Conservation (phyloP, 2,113 vertebrate genomes). For the Tichodroma muraria region DNA sequence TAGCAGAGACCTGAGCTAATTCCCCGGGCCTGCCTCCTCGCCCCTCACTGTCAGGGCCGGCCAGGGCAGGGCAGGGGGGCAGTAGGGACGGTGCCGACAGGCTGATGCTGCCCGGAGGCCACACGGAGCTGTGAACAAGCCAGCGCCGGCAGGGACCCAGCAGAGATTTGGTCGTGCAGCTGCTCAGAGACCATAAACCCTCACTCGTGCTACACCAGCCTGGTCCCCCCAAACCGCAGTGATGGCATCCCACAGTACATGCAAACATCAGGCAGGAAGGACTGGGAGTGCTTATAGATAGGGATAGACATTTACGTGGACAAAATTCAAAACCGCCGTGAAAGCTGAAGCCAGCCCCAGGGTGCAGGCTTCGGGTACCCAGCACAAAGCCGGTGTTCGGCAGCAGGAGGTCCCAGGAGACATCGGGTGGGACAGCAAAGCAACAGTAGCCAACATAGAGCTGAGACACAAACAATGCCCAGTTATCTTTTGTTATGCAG, state of each 20-base stretch:
- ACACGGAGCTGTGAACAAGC: background rate
- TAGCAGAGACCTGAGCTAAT: slow-evolving; percentile 28
- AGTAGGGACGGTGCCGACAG: accelerated
- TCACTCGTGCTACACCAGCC: background rate
- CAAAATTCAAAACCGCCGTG: background rate
- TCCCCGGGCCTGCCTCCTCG: background rate
- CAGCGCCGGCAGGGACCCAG: background rate
- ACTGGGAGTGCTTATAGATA: background rate
- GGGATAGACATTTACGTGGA: background rate
- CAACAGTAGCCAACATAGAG: background rate
- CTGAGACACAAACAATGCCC: background rate
- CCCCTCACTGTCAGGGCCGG: background rate
- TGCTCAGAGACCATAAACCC: background rate
- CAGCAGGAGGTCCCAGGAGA: background rate
- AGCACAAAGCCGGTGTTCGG: background rate
- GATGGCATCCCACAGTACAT: background rate
- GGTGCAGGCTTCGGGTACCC: background rate
- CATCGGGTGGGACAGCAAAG: background rate
- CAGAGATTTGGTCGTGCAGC: background rate
- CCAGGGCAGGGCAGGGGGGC: background rate
- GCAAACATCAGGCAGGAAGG: background rate
- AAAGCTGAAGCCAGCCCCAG: background rate
- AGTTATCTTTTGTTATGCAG: background rate
- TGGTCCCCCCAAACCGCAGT: background rate
- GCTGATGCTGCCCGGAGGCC: background rate